Base-by-base conservation (phyloP, 2,888 invertebrate genomes). In the Sarcophaga variegata region DNA sequence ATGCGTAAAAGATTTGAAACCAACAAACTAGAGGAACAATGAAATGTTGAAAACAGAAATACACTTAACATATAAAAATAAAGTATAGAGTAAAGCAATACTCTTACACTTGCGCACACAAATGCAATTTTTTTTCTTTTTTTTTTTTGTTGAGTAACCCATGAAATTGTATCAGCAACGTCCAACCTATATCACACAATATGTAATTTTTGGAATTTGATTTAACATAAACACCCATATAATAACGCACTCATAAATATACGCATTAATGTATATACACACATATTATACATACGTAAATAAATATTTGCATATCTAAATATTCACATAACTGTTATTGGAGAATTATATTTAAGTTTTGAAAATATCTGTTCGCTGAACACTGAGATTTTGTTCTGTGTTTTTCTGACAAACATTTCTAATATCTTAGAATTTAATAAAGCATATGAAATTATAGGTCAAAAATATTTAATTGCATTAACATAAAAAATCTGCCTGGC, bases 1-100 rank as follows among this genome's bases (percentile, higher is more conserved):
- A 79, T 87, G 87, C 81, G 87, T 87, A 84, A 83, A 81, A 81
- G 76, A 72, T 71, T 76, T 81, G 62, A 80, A 85, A 70, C n/a
- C n/a, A 20, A 20, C n/a, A 62, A 62, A 62, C 62, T 62, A n/a
- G 22, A 22, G 20, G n/a, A 62, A 62, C n/a, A 22, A 62, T 22
- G 22, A 22, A 62, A n/a, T 62, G 10, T 20, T 20, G 62, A 62
- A 62, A 62, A 62, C 54, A 54, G 4, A 22, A 17, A 62, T 11
- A 62, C 62, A n/a, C 22, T 20, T 17, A 62, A 62, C 20, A 17
- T 62, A 62, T 20, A n/a, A n/a, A 62, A 62, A 8, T 62, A 54
- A 37, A 14, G 54, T 54, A 17, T 54, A 54, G 54, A 54, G 17
- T 54, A 14, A 54, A 54, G 17, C 54, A 54, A 17, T 17, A 14